phyloP scores from a whole-genome alignment of 2,797 vertebrate genomes.

The Heteromormyrus szaboi region DNA sequence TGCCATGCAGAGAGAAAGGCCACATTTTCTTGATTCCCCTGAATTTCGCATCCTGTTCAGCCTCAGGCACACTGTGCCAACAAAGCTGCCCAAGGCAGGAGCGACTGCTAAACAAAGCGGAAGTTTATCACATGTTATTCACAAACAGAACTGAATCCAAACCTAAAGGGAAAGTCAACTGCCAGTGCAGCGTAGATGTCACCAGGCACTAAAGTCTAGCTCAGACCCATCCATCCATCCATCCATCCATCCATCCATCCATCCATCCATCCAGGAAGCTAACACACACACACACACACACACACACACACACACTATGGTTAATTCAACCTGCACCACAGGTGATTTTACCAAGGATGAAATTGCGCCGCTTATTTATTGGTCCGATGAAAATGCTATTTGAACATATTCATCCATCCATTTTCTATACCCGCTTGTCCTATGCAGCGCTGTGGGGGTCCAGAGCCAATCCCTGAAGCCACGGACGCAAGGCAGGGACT shows the following conservation, averaged over 20 bases:
- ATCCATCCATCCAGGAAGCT: not conserved
- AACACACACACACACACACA: not conserved
- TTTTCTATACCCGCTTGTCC: not conserved
- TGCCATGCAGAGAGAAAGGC: constrained; percentile 26
- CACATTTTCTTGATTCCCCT: not conserved
- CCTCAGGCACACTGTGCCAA: not conserved
- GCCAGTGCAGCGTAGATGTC: not conserved
- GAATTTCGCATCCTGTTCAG: not conserved
- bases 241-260: not conserved
- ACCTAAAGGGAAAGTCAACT: not conserved
- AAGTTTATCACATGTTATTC: not conserved
- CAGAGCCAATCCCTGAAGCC: not conserved
- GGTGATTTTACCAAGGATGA: not conserved
- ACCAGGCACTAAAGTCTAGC: not conserved
- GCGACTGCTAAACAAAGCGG: not conserved
- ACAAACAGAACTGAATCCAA: not conserved
- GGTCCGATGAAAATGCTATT: not conserved
- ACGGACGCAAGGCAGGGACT: not conserved
- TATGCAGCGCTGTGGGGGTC: not conserved
- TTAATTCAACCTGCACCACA: not conserved
- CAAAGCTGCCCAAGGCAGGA: not conserved
- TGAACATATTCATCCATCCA: not conserved
- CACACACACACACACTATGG: not conserved
- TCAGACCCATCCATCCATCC: not conserved
- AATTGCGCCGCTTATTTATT: not conserved